These are phyloP conservation scores for Limnodromus scolopaceus DNA, from an alignment of 2,797 vertebrate species.

Conservation along the genomic window DNA sequence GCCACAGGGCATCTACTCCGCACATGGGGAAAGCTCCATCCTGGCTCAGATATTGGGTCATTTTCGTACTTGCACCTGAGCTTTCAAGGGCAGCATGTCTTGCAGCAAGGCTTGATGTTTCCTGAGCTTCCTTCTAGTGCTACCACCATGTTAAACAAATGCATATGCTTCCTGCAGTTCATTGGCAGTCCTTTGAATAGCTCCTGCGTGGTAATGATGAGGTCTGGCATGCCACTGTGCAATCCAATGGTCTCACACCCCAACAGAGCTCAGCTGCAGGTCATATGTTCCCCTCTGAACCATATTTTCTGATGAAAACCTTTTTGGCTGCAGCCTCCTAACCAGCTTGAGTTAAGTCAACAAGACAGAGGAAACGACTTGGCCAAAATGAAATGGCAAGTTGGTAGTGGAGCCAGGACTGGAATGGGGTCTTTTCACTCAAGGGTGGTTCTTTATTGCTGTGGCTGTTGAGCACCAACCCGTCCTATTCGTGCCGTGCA, in stretches of 20 bases:
- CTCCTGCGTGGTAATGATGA: slow-evolving; percentile 56
- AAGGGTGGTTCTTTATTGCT: neutral
- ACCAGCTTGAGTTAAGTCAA: slow-evolving; percentile 56
- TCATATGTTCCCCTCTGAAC: slow-evolving; percentile 69
- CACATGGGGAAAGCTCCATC: neutral
- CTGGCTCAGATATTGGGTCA: neutral
- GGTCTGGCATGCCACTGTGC: slow-evolving; percentile 67
- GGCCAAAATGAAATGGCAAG: neutral
- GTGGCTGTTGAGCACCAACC: neutral
- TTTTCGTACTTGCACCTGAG: neutral
- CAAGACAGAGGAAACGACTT: neutral
- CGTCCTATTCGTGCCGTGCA: neutral
- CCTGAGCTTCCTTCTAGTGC: slow-evolving; percentile 24
- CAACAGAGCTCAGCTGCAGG: slow-evolving; percentile 69
- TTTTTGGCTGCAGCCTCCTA: slow-evolving; percentile 45
- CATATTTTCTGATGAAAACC: slow-evolving; percentile 63
- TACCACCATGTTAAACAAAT: slow-evolving; percentile 54
- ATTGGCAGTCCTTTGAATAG: slow-evolving; percentile 36
- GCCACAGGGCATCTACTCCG: neutral
- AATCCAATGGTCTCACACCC: slow-evolving; percentile 72
- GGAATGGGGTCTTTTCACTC: neutral
- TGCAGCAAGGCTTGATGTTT: neutral
- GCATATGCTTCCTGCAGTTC: slow-evolving; percentile 68
- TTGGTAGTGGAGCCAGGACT: neutral
- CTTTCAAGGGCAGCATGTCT: neutral